Conservation (phyloP, 1,140 invertebrate species). For the Hetaerina americana region DNA sequence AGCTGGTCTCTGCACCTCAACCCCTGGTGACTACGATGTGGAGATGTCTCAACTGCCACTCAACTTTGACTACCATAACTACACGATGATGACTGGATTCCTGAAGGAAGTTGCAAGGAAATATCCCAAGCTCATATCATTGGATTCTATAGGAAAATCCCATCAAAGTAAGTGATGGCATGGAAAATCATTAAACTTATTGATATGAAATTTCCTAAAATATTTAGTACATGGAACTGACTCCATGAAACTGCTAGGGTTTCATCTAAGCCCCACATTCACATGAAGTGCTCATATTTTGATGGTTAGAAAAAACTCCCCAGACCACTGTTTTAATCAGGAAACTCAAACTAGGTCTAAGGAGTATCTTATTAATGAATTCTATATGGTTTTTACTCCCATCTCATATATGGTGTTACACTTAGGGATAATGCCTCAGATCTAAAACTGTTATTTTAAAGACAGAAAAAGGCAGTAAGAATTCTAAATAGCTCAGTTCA, state of each 20-base stretch:
- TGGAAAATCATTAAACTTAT: not conserved
- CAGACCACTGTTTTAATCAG: not conserved
- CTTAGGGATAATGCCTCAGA: no score
- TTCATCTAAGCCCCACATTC: not conserved
- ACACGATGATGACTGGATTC: conserved; percentile 16
- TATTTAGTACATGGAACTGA: not conserved
- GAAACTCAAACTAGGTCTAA: not conserved
- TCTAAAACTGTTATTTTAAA: no score
- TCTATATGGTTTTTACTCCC: no score
- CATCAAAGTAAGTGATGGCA: conserved; percentile 15
- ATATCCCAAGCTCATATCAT: conserved; percentile 15
- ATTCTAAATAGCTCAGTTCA: no score
- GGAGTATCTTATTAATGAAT: no score
- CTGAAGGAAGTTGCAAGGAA: conserved; percentile 16
- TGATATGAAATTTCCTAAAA: not conserved
- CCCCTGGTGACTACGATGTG: no score
- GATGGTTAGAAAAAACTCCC: not conserved
- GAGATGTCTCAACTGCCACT: no score
- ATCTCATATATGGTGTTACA: no score
- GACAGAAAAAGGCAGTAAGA: no score
- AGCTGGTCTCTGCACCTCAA: no score
- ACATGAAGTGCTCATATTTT: not conserved
- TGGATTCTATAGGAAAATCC: conserved; percentile 25
- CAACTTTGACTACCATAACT: conserved; percentile 22
- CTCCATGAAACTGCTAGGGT: not conserved